Base-by-base conservation (phyloP, 2,888 invertebrate genomes). In the Trachelus iudaicus region DNA sequence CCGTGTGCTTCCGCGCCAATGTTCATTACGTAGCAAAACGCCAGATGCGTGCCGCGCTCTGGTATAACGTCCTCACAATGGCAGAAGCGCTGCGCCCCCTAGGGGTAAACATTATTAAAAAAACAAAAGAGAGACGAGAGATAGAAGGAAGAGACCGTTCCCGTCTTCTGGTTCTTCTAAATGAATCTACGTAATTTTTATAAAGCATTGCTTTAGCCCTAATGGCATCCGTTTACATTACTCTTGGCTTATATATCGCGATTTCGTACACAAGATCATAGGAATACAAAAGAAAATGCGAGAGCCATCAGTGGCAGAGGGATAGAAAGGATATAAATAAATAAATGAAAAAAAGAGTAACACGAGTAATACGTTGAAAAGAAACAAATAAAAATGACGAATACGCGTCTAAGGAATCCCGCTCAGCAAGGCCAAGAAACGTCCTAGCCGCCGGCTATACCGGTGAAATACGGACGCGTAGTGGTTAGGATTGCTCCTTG, bases 351-450 rank as follows among this genome's bases (percentile, higher is more conserved):
- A 56, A 56, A 56, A 56, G 23, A 56, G 56, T 23, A 23, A 23
- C 56, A 23, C 56, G 56, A 56, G 56, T 23, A 56, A 56, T 56
- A 23, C 56, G 23, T 9, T 56, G 80, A 81, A 81, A 84, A 79
- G 77, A 79, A 56, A 69, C 69, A 80, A 82, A 75, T 73, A 80
- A 85, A 85, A 86, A 86, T 85, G 82, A 80, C 79, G 78, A 84
- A 83, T 81, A 85, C 83, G 82, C 84, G 83, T 83, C 86, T 83
- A 83, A 85, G 87, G 89, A 89, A 89, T 89, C 87, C 85, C 86
- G 87, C 89, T 85, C 81, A 88, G 87, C 89, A 89, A 89, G 89
- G 89, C 86, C 89, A 87, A 86, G 88, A 86, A 87, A 89, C 86
- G 89, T 86, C 89, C 89, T 89, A 89, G 89, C 88, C 88, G 83